A percentile compares a stretch with the other conserved stretches of the same genome.
Evolutionary conservation across 2,888 invertebrate species (phyloP).

Genomic region (Lasioglossum calceatum): DNA sequence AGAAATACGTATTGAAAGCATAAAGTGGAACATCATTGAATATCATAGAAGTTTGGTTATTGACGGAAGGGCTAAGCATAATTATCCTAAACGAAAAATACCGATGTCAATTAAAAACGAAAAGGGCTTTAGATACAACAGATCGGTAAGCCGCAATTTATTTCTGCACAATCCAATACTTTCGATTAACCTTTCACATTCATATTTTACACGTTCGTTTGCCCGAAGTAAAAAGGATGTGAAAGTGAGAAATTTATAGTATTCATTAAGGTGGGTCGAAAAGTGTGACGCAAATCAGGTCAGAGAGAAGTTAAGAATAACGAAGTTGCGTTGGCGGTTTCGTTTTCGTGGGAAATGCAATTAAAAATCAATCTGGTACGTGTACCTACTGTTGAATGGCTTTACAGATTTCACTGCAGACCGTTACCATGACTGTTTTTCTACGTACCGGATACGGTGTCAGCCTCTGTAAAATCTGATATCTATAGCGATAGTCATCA

Average conservation of each 20-base stretch:
- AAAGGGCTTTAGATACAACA: too few species aligned
- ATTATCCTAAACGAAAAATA: too few species aligned
- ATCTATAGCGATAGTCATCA: neutral
- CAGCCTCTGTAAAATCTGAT: neutral
- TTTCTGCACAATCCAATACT: too few species aligned
- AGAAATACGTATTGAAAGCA: too few species aligned
- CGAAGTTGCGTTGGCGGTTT: neutral
- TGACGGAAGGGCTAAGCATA: too few species aligned
- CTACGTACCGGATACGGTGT: neutral
- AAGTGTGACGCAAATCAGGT: neutral
- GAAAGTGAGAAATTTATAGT: neutral
- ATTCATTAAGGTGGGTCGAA: neutral
- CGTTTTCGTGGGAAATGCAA: neutral
- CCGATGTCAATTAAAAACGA: neutral
- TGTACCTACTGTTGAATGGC: neutral
- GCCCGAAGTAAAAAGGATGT: neutral
- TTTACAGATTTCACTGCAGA: neutral
- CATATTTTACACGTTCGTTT: neutral
- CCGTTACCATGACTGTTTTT: neutral
- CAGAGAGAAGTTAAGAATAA: neutral
- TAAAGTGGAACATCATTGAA: too few species aligned
- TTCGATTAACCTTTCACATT: neutral
- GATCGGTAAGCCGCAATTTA: too few species aligned
- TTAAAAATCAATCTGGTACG: conserved; percentile 2
- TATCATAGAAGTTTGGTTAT: too few species aligned